These are phyloP conservation scores for Atethmia centrago DNA, from an alignment of 2,888 invertebrate genomes.

Conservation along the genomic window DNA sequence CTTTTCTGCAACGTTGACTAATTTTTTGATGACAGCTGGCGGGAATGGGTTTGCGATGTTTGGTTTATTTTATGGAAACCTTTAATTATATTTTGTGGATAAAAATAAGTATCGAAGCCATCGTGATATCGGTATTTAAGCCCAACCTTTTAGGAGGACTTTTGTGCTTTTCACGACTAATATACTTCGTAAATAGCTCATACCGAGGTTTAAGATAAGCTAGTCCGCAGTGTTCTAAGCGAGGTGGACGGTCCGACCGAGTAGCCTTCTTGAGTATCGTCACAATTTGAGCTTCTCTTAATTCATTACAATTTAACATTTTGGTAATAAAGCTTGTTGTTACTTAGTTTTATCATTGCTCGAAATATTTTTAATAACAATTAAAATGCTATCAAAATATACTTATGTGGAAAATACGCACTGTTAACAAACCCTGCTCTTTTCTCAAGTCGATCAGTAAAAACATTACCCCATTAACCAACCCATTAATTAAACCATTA, in stretches of 20 bases:
- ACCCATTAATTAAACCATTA: too few relatives aligned
- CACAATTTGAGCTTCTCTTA: too few relatives aligned
- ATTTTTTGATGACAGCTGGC: slow-evolving; percentile 61
- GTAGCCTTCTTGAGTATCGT: background rate
- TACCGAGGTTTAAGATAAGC: too few relatives aligned
- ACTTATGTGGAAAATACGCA: background rate
- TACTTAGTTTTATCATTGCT: background rate
- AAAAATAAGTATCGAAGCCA: too few relatives aligned
- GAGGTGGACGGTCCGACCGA: background rate
- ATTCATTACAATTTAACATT: background rate
- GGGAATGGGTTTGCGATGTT: slow-evolving; percentile 20
- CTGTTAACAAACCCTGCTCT: background rate
- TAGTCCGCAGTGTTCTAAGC: background rate
- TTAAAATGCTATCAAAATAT: too few relatives aligned
- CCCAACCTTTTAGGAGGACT: too few relatives aligned
- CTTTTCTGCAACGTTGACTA: slow-evolving; percentile 42
- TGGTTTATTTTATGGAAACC: slow-evolving; percentile 12
- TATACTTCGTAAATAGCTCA: too few relatives aligned
- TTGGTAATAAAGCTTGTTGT: background rate
- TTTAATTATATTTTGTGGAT: slow-evolving; percentile 5
- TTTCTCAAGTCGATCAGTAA: background rate
- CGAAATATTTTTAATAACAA: background rate
- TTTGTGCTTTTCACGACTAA: too few relatives aligned
- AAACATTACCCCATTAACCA: too few relatives aligned
- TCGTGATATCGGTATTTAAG: too few relatives aligned